Percentiles rank a stretch among this genome's conserved stretches.
Conservation (phyloP, 2,888 invertebrate species). For the Eretmocerus hayati region DNA sequence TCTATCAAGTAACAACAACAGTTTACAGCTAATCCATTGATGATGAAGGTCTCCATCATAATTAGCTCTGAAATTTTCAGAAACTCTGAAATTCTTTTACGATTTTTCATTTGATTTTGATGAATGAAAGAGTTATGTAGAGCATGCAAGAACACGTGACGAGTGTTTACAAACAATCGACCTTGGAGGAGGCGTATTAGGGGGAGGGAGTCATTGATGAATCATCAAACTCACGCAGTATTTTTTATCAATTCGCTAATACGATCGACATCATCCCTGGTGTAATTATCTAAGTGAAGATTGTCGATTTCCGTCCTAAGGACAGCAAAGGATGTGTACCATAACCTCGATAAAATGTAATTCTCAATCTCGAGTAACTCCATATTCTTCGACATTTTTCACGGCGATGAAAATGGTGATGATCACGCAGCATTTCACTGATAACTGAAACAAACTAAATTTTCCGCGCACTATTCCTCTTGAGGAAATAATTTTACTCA, state of each 20-base stretch:
- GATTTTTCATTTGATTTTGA: no score
- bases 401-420: neutral
- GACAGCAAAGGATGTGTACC: slow-evolving; percentile 36
- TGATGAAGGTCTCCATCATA: slow-evolving; percentile 22
- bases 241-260: slow-evolving; percentile 15
- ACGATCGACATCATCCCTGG: slow-evolving; percentile 17
- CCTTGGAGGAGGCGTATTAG: no score
- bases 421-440: no score
- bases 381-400: slow-evolving; percentile 16
- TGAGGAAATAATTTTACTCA: no score
- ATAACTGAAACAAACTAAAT: no score
- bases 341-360: slow-evolving; percentile 36
- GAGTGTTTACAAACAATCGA: slow-evolving; percentile 1
- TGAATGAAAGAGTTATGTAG: no score
- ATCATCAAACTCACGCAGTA: slow-evolving; percentile 17
- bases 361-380: slow-evolving; percentile 29
- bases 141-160: slow-evolving; percentile 1
- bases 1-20: slow-evolving; percentile 26
- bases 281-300: slow-evolving; percentile 13
- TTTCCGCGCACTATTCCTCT: no score
- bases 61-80: slow-evolving; percentile 19
- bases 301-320: slow-evolving; percentile 22
- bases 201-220: no score
- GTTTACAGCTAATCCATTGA: slow-evolving; percentile 31
- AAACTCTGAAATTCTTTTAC: no score